Base-by-base conservation (phyloP, 2,797 vertebrate genomes). In the Glossophaga mutica region DNA sequence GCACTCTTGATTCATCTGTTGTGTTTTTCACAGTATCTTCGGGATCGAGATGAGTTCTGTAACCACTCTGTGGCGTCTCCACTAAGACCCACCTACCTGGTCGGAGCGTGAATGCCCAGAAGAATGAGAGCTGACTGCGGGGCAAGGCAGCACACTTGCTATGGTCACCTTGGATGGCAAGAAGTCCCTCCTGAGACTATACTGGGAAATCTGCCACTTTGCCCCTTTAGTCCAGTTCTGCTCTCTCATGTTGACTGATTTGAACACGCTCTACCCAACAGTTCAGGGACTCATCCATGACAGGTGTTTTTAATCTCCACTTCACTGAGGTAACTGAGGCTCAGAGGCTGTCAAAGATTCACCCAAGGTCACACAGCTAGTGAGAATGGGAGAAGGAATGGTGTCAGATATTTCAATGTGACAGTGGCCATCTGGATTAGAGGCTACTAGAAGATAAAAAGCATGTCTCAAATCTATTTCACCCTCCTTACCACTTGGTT, bases 361-460 rank as follows among this genome's bases (percentile, higher is more conserved):
- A 0, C 24, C 22, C 48, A 26, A 81, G 5, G 2, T 74, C 39
- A 39, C 39, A 67, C 18, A 81, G 55, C 22, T 44, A 42, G 6
- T 73, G 32, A 82, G 37, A 42, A 57, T 16, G 6, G 73, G 85
- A 77, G 32, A 18, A 87, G 15, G 29, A 26, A 70, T 46, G 19
- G 39, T 44, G 48, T 74, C 68, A 71, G 6, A 2, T 6, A 34
- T 42, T 92, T 81, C 50, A 42, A 0, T 3, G 9, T 73, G 44
- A 78, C 88, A n/a, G 44, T n/a, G 52, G 21, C 59, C 39, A 39
- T 84, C 55, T 44, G 26, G 15, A 39, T 19, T 48, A 24, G 67
- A 95, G 96, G 46, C 50, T 67, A 29, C 68, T 39, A 32, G 34
- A 94, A 79, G 37, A 48, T 1, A 55, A 22, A 32, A 88, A 42